Conservation (phyloP, 2,888 invertebrate species). For the Melieria crassipennis region DNA sequence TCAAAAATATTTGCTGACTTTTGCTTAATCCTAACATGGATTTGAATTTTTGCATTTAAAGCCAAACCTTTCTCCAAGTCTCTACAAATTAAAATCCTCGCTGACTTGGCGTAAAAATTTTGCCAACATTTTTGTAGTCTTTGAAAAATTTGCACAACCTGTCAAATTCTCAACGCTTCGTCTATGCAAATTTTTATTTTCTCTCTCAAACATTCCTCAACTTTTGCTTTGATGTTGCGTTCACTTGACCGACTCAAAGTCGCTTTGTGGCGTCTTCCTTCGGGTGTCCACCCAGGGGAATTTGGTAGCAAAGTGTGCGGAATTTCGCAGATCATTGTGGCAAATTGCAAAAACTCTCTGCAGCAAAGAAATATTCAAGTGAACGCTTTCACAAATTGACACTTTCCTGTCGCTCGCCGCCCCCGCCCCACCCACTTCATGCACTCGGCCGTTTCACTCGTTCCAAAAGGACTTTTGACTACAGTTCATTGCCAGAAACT, state of each 20-base stretch:
- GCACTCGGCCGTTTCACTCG: not conserved
- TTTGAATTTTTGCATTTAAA: no score
- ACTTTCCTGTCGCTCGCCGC: slow-evolving; percentile 16
- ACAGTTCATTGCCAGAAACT: not conserved
- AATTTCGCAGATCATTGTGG: slow-evolving; percentile 42
- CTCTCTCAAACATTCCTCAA: no score
- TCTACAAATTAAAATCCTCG: no score
- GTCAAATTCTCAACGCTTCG: no score
- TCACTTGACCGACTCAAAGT: slow-evolving; percentile 36
- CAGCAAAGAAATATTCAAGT: slow-evolving; percentile 27
- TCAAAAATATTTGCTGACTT: no score
- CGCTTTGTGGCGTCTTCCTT: not conserved
- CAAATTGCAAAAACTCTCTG: slow-evolving; percentile 38
- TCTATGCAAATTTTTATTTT: no score
- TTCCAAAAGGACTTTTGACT: no score
- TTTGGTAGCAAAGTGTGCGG: slow-evolving; percentile 13
- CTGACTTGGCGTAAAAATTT: no score
- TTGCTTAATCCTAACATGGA: no score
- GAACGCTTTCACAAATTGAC: slow-evolving; percentile 38
- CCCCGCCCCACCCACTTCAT: not conserved
- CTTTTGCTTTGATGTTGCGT: slow-evolving; percentile 19
- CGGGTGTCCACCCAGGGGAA: not conserved
- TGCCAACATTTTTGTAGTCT: no score
- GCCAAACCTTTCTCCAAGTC: no score
- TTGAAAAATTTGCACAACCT: no score